Conservation (phyloP, 1,140 invertebrate species). For the Lanistes nyassanus region DNA sequence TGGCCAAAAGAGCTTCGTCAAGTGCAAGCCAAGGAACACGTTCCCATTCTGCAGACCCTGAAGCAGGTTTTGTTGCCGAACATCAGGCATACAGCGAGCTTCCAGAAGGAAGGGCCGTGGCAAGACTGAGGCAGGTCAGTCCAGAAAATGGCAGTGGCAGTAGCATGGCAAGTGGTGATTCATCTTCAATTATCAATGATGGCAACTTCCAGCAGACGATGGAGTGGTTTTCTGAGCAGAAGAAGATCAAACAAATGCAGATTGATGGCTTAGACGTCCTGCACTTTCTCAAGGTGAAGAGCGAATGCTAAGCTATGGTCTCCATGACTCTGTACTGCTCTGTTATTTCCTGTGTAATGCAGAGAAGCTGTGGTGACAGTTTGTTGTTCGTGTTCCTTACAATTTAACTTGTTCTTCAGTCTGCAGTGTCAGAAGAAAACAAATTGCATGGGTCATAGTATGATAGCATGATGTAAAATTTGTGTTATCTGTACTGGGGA, state of each 20-base stretch:
- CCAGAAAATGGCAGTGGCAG: background rate
- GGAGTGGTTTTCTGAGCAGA: constrained; percentile 35
- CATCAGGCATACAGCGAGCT: too few relatives aligned
- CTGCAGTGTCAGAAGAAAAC: too few relatives aligned
- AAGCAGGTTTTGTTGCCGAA: too few relatives aligned
- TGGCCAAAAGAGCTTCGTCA: too few relatives aligned
- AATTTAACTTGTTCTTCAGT: too few relatives aligned
- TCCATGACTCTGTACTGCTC: background rate
- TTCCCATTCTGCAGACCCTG: too few relatives aligned
- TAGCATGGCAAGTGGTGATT: background rate
- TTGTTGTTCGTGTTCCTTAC: too few relatives aligned
- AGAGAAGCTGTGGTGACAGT: too few relatives aligned
- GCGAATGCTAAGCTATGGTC: background rate
- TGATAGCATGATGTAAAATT: too few relatives aligned
- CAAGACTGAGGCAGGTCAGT: background rate
- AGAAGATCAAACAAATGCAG: constrained; percentile 33
- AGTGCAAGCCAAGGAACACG: too few relatives aligned
- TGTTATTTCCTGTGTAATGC: background rate
- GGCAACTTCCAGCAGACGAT: constrained; percentile 34
- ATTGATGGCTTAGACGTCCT: constrained; percentile 37
- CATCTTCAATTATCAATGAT: background rate
- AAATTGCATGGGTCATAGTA: too few relatives aligned
- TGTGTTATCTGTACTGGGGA: too few relatives aligned
- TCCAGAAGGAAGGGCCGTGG: background rate
- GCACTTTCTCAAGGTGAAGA: constrained; percentile 34